Percentiles rank a stretch among this genome's conserved stretches.
Evolutionary conservation across 1,140 invertebrate species (phyloP).

Genomic region (Drosophila baimaii): DNA sequence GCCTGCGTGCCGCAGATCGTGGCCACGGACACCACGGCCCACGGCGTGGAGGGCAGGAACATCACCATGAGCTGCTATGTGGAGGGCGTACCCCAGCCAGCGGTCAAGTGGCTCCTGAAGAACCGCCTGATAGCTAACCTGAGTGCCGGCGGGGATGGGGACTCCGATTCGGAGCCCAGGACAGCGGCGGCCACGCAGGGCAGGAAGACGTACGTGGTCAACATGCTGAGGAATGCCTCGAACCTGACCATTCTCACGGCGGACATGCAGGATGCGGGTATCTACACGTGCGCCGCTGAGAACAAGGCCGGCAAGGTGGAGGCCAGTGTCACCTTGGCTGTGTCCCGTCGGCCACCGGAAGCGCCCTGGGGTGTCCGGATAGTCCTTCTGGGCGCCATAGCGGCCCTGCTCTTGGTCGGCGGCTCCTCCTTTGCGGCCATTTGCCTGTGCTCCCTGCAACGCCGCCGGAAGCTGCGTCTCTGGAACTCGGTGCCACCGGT

Average conservation of each 20-base stretch:
- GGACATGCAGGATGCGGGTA: constrained; percentile 89
- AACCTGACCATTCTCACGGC: constrained; percentile 89
- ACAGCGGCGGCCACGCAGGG: constrained; percentile 80
- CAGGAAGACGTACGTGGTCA: constrained; percentile 85
- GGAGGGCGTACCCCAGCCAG: constrained; percentile 88
- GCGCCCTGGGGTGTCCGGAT: constrained; percentile 85
- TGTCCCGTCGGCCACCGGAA: constrained; percentile 85
- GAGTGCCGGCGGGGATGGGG: constrained; percentile 61
- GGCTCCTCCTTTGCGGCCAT: constrained; percentile 87
- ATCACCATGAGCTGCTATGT: constrained; percentile 90
- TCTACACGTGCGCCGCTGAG: constrained; percentile 90
- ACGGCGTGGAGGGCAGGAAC: constrained; percentile 89
- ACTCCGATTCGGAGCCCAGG: constrained; percentile 54
- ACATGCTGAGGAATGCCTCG: constrained; percentile 85
- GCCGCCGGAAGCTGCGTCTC: constrained; percentile 80
- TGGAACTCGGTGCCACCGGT: constrained; percentile 79
- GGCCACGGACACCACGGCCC: constrained; percentile 85
- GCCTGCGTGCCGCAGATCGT: constrained; percentile 90
- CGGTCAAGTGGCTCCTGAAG: constrained; percentile 86
- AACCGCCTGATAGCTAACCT: constrained; percentile 82
- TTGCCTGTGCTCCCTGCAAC: constrained; percentile 86
- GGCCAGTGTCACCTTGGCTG: constrained; percentile 88
- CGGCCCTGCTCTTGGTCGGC: constrained; percentile 86
- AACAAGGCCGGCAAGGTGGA: constrained; percentile 91
- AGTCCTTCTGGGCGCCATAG: constrained; percentile 86